Conservation (phyloP, 2,113 vertebrate species). For the Dendrocopos noguchii region DNA sequence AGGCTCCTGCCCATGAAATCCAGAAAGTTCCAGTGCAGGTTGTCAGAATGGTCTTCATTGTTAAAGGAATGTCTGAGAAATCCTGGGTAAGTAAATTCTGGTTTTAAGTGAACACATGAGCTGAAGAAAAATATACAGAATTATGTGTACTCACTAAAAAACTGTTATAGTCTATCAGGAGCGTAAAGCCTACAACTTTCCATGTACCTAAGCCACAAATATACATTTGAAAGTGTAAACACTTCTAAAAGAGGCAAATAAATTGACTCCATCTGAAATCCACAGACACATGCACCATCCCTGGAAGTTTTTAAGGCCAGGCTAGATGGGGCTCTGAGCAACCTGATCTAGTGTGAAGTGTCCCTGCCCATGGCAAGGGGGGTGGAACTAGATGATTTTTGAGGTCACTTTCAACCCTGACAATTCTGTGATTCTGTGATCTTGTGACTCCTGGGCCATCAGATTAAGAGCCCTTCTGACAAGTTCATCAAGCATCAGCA, state of each 20-base stretch:
- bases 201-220: neutral
- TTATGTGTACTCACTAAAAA: neutral
- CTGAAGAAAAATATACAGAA: neutral
- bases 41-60: neutral
- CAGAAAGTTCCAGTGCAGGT: neutral
- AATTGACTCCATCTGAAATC: neutral
- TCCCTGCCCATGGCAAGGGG: no score
- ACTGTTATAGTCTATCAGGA: neutral
- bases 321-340: no score
- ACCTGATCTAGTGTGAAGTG: no score
- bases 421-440: no score
- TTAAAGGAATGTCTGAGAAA: neutral
- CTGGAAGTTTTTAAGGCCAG: no score
- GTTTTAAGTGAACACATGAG: neutral
- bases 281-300: neutral
- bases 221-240: neutral
- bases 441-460: neutral
- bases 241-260: neutral
- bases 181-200: neutral
- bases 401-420: no score
- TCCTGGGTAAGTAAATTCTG: neutral
- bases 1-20: neutral
- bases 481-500: neutral
- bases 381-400: no score
- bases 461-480: neutral